phyloP scores from a whole-genome alignment of 2,888 invertebrate genomes.

The Andrena marginata region DNA sequence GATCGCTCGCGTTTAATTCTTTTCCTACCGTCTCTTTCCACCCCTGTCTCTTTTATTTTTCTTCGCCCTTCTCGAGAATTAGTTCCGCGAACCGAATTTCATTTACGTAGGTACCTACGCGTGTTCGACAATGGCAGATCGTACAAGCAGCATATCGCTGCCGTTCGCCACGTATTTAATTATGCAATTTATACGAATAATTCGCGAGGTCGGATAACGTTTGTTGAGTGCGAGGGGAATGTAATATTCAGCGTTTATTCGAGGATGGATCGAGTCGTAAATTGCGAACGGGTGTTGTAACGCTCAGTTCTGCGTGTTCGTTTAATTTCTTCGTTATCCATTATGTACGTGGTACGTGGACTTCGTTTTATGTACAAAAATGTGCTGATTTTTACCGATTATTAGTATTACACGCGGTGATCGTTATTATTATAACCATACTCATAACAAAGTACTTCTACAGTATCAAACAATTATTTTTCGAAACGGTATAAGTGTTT shows the following conservation, averaged over 20 bases:
- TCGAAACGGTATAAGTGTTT: no score
- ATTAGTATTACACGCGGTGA: no score
- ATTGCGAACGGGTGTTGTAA: slow-evolving; percentile 5
- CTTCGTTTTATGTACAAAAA: no score
- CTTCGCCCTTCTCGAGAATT: background rate
- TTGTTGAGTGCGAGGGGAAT: background rate
- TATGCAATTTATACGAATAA: background rate
- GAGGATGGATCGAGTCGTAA: background rate
- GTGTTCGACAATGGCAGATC: background rate
- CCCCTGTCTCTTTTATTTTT: background rate
- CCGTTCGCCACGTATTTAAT: background rate
- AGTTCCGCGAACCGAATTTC: background rate
- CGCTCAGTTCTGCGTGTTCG: slow-evolving; percentile 2
- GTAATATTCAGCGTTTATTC: slow-evolving; percentile 23
- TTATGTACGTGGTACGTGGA: no score
- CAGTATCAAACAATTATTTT: no score
- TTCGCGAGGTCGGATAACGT: slow-evolving; percentile 12
- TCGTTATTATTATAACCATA: no score
- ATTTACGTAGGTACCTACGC: background rate
- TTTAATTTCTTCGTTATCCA: background rate
- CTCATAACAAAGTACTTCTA: no score
- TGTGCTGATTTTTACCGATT: no score
- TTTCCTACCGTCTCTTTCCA: background rate
- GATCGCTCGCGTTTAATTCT: slow-evolving; percentile 8
- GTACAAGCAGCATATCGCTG: background rate